phyloP scores from a whole-genome alignment of 2,888 invertebrate genomes.

The Leptarthrus brevirostris region DNA sequence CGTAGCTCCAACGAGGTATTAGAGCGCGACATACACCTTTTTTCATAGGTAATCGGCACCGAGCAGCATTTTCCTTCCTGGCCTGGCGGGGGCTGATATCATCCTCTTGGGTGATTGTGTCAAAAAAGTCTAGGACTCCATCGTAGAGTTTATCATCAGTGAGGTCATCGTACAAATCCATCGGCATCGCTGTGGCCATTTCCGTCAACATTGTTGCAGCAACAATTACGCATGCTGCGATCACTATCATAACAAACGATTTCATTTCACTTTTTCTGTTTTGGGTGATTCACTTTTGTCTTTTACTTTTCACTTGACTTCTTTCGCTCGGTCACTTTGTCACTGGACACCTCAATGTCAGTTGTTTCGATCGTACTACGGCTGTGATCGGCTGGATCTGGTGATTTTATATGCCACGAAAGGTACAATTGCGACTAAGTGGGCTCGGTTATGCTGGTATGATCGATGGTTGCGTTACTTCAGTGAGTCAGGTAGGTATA shows the following conservation, averaged over 20 bases:
- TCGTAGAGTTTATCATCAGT: constrained; percentile 26
- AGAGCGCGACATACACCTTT: constrained; percentile 65
- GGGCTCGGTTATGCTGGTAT: constrained; percentile 27
- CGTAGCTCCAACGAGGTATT: constrained; percentile 68
- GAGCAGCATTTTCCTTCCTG: neutral
- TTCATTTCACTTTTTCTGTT: constrained; percentile 38
- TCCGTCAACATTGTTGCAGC: neutral
- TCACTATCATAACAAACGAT: neutral
- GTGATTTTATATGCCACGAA: constrained; percentile 30
- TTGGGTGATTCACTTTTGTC: neutral
- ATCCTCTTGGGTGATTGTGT: neutral
- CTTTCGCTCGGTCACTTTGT: constrained; percentile 7
- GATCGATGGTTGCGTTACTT: too few relatives aligned
- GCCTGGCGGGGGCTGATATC: neutral
- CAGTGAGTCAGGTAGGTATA: neutral
- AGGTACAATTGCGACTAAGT: neutral
- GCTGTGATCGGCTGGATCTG: constrained; percentile 8
- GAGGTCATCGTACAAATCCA: constrained; percentile 29
- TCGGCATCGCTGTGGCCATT: neutral
- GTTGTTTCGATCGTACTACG: constrained; percentile 8
- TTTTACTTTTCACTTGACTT: constrained; percentile 2
- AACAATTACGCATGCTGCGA: neutral
- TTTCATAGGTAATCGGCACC: constrained; percentile 9
- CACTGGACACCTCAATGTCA: neutral
- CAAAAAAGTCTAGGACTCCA: constrained; percentile 31